Evolutionary conservation across 2,113 vertebrate species (phyloP).

Genomic region (Thalassarche chlororhynchos): DNA sequence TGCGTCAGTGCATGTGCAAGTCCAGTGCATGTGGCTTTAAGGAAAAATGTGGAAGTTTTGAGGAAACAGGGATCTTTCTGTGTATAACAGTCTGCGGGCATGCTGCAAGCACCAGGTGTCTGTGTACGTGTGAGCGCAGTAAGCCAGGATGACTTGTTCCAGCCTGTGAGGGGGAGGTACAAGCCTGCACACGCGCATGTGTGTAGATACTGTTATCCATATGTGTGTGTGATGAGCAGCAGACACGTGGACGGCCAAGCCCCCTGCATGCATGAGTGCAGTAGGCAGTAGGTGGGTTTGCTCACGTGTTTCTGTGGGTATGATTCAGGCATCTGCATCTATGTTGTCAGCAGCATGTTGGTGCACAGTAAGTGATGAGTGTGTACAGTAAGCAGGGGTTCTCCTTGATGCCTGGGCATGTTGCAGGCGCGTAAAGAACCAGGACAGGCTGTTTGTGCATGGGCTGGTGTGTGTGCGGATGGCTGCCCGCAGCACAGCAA

Average conservation of each 20-base stretch:
- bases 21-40: not conserved
- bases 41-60: not conserved
- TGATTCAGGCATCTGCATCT: not conserved
- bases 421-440: not conserved
- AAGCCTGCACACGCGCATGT: not conserved
- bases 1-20: fast-evolving
- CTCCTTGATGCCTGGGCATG: fast-evolving
- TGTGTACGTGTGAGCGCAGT: not conserved
- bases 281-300: not conserved
- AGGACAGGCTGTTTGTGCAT: not conserved
- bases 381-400: not conserved
- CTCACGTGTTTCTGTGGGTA: not conserved
- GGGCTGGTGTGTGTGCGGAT: not conserved
- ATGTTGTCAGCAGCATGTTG: not conserved
- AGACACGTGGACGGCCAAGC: not conserved
- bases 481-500: not conserved
- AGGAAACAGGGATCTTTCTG: not conserved
- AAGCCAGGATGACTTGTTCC: not conserved
- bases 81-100: not conserved
- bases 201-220: not conserved
- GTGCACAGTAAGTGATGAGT: not conserved
- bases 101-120: fast-evolving
- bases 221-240: not conserved
- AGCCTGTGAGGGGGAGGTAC: not conserved
- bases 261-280: not conserved